Percentiles rank a stretch among this genome's conserved stretches.
These are phyloP conservation scores for Saturnia japonica DNA, from an alignment of 2,888 invertebrate genomes.

Conservation along the genomic window DNA sequence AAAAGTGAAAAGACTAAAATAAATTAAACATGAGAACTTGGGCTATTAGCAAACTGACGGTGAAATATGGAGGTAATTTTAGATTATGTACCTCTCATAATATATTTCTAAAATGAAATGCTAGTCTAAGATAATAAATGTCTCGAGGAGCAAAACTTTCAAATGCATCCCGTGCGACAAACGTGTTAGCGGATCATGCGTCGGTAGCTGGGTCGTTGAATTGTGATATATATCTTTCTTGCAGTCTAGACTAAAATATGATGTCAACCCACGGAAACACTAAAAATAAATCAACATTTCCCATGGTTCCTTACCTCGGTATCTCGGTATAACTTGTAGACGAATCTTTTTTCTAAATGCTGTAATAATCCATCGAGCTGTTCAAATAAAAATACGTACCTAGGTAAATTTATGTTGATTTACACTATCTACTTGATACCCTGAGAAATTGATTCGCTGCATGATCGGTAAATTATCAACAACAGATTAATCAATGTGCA, in stretches of 20 bases:
- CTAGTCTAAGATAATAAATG: slow-evolving; percentile 15
- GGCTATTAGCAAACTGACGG: not conserved
- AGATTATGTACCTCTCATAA: not conserved
- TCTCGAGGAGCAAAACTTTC: slow-evolving; percentile 9
- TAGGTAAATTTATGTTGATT: not conserved
- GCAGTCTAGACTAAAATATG: slow-evolving; percentile 47
- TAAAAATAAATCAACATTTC: slow-evolving; percentile 41
- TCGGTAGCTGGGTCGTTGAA: slow-evolving; percentile 46
- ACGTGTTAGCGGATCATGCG: slow-evolving; percentile 38
- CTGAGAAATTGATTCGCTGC: not conserved
- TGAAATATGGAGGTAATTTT: not conserved
- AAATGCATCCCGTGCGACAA: slow-evolving; percentile 41
- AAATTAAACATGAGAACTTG: not conserved
- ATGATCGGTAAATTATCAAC: not conserved
- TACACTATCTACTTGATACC: not conserved
- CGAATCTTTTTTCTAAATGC: slow-evolving; percentile 12
- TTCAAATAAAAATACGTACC: not conserved
- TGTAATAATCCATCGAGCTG: not conserved
- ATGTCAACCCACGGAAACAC: slow-evolving; percentile 39
- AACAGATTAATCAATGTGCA: slow-evolving; percentile 34
- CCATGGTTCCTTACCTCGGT: slow-evolving; percentile 30
- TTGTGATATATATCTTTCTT: slow-evolving; percentile 44
- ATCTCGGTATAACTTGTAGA: slow-evolving; percentile 4
- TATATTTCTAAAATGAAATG: slow-evolving; percentile 4
- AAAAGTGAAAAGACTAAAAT: not conserved